Evolutionary conservation across 2,888 invertebrate genomes (phyloP), one percentile per base, ranked within the genome.

Genomic region (Scaptomyza polygonia): DNA sequence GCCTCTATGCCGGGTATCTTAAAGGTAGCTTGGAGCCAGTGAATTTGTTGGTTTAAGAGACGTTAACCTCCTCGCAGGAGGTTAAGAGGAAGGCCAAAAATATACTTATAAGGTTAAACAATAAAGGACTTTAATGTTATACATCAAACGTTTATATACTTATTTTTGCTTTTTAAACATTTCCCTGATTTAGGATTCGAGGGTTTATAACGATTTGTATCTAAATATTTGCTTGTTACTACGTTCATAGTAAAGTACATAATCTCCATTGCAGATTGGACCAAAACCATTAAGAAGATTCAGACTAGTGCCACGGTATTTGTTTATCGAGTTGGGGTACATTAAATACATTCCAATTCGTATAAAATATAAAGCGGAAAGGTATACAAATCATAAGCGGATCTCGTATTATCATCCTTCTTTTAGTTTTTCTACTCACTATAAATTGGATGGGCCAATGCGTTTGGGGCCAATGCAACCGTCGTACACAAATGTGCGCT

Each of bases 261-360:
- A 91, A 91, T 91, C 88, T 91, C 91, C 91, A 91, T 90, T 82
- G 90, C 90, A 91, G 91, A 91, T 90, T 91, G 91, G 90, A 89
- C 91, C 90, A 91, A 91, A 91, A 91, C 91, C 91, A 91, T 91
- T 91, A 91, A 91, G 89, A 89, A 89, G 90, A 91, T 91, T 91
- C 91, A 88, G 71, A 83, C 90, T 89, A 81, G 80, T 88, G 90
- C 90, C 87, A 82, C 82, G 82, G 88, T 82, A 88, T 86, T 77
- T 54, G 8, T 16, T 29, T 29, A 40, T 51, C n/a, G 12, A 14
- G 29, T 49, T 77, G 67, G 48, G 42, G 8, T 58, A 52, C 52
- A 29, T 56, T 64, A 59, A 59, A 14, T 58, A 52, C 52, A 29
- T 56, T 64, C 63, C 63, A 75, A 79, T 71, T n/a, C n/a, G 64